These are phyloP conservation scores for Allygus modestus DNA, from an alignment of 2,888 invertebrate genomes.

Conservation along the genomic window DNA sequence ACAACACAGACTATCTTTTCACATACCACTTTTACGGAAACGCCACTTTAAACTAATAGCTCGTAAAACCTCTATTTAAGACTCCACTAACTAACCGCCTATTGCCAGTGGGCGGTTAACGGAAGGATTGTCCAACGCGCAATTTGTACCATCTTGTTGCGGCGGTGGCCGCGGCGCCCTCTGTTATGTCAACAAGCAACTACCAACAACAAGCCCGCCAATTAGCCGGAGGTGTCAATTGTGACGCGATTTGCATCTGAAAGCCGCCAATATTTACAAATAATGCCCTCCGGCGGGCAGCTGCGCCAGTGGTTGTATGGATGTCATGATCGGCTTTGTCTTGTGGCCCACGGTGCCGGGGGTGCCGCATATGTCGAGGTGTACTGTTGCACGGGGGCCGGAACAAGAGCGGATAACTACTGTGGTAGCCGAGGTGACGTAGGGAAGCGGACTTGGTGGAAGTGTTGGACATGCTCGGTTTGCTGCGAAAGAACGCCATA, in stretches of 20 bases:
- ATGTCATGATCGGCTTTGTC: slow-evolving; percentile 22
- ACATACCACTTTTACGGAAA: neutral
- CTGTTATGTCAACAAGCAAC: slow-evolving; percentile 53
- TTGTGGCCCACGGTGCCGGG: slow-evolving; percentile 4
- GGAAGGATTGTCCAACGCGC: neutral
- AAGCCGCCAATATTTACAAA: slow-evolving; percentile 59
- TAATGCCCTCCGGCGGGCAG: slow-evolving; percentile 25
- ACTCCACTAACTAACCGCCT: neutral
- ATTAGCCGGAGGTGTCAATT: slow-evolving; percentile 59
- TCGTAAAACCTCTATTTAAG: neutral
- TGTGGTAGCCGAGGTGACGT: neutral
- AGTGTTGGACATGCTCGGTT: too few species aligned
- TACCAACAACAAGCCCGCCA: slow-evolving; percentile 56
- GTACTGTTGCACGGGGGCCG: slow-evolving; percentile 42
- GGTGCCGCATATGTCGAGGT: slow-evolving; percentile 45
- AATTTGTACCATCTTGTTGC: neutral
- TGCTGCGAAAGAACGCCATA: too few species aligned
- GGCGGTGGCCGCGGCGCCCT: slow-evolving; percentile 1
- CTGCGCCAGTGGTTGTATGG: slow-evolving; percentile 9
- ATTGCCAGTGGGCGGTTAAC: slow-evolving; percentile 5
- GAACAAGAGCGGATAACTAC: slow-evolving; percentile 15
- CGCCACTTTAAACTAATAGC: neutral
- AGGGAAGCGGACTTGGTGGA: too few species aligned
- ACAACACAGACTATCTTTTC: too few species aligned
- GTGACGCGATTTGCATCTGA: slow-evolving; percentile 53